Percentiles rank a stretch among this genome's conserved stretches.
These are phyloP conservation scores for Channa argus DNA, from an alignment of 2,113 vertebrate genomes.

Conservation along the genomic window DNA sequence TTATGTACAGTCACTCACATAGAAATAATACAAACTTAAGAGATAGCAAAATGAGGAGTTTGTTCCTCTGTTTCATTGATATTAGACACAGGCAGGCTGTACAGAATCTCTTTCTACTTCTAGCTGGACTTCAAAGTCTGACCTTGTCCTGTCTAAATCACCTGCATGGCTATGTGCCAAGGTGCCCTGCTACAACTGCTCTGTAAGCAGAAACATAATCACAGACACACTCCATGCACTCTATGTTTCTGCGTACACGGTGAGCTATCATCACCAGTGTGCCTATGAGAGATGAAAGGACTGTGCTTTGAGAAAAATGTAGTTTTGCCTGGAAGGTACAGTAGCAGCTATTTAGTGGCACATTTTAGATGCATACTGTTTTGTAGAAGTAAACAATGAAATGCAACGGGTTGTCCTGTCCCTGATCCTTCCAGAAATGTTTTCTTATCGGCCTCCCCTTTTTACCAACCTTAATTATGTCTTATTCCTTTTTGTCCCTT, in stretches of 20 bases:
- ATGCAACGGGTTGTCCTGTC: background rate
- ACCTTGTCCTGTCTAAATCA: conserved; percentile 70
- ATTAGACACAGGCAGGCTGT: background rate
- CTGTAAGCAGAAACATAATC: conserved; percentile 56
- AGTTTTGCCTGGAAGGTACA: conserved; percentile 25
- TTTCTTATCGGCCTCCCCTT: background rate
- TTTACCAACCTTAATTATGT: background rate
- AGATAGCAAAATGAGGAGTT: no score
- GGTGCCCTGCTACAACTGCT: conserved; percentile 57
- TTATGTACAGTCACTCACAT: no score
- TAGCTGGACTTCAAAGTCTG: conserved; percentile 40
- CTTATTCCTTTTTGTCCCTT: background rate
- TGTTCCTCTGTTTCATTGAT: no score
- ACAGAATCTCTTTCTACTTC: conserved; percentile 1
- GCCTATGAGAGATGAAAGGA: background rate
- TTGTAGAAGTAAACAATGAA: conserved; percentile 32
- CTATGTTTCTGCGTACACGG: conserved; percentile 22
- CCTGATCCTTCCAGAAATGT: background rate
- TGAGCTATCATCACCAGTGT: conserved; percentile 10
- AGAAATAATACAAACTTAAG: no score
- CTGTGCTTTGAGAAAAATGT: background rate
- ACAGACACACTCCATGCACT: conserved; percentile 16
- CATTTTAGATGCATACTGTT: background rate
- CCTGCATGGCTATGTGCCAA: conserved; percentile 56
- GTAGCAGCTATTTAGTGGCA: background rate